Evolutionary conservation across 2,113 vertebrate genomes (phyloP).

Genomic region (Speoplatyrhinus poulsoni): DNA sequence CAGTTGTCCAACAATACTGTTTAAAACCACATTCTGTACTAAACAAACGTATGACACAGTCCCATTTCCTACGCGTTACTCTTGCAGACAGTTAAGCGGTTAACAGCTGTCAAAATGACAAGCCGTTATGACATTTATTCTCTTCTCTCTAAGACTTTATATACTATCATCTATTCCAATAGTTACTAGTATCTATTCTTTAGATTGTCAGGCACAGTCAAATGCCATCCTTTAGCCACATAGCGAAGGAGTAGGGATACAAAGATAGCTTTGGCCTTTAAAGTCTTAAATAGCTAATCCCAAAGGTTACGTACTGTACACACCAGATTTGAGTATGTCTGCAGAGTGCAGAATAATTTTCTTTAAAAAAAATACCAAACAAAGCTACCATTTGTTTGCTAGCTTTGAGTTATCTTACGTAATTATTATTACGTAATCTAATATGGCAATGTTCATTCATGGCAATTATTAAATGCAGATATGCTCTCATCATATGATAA

Average conservation of each 20-base stretch:
- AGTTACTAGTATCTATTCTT: too few species aligned
- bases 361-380: background rate
- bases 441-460: background rate
- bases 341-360: conserved; percentile 57
- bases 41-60: too few species aligned
- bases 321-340: conserved; percentile 47
- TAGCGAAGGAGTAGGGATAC: conserved; percentile 20
- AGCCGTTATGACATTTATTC: too few species aligned
- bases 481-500: background rate
- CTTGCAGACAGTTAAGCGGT: too few species aligned
- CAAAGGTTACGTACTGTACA: conserved; percentile 42
- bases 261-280: conserved; percentile 35
- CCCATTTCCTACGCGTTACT: too few species aligned
- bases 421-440: too few species aligned
- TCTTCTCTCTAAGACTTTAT: too few species aligned
- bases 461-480: background rate
- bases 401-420: background rate
- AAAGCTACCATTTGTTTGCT: conserved; percentile 19
- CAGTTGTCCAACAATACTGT: too few species aligned
- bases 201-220: background rate
- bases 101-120: too few species aligned
- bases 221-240: background rate
- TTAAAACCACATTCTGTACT: too few species aligned
- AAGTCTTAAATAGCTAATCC: conserved; percentile 71
- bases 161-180: too few species aligned